Conservation (phyloP, 37 sponge, comb jelly and placozoan species). For the Beroe forskalii region DNA sequence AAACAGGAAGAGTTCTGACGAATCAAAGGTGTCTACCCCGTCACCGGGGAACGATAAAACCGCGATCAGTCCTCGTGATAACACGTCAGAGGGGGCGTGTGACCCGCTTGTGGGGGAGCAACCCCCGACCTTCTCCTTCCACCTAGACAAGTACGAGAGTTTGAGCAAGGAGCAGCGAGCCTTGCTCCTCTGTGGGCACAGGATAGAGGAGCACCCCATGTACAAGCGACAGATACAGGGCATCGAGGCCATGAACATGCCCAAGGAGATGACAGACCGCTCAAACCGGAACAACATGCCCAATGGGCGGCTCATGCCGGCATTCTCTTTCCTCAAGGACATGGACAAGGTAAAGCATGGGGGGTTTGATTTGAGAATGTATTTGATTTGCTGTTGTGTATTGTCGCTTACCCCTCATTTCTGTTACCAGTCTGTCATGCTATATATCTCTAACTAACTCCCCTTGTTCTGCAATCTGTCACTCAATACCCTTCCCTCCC, state of each 20-base stretch:
- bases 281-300: slow-evolving; percentile 45
- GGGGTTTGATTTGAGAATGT: too few species aligned
- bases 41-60: neutral
- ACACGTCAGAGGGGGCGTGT: neutral
- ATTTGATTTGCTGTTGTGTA: too few species aligned
- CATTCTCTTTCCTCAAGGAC: neutral
- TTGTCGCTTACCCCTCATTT: too few species aligned
- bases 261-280: neutral
- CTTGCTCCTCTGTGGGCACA: neutral
- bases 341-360: slow-evolving; percentile 22
- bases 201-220: slow-evolving; percentile 26
- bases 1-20: neutral
- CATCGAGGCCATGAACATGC: neutral
- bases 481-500: too few species aligned
- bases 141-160: slow-evolving; percentile 40
- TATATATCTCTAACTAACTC: too few species aligned
- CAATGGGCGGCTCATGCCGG: slow-evolving; percentile 50
- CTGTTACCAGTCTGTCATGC: too few species aligned
- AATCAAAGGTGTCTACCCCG: neutral
- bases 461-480: too few species aligned
- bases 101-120: too few species aligned
- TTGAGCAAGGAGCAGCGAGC: slow-evolving; percentile 37
- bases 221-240: neutral
- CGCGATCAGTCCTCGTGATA: neutral
- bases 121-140: neutral